Evolutionary conservation across 2,113 vertebrate species (phyloP), one percentile per base, ranked within the genome.

Genomic region (Austrofundulus limnaeus): DNA sequence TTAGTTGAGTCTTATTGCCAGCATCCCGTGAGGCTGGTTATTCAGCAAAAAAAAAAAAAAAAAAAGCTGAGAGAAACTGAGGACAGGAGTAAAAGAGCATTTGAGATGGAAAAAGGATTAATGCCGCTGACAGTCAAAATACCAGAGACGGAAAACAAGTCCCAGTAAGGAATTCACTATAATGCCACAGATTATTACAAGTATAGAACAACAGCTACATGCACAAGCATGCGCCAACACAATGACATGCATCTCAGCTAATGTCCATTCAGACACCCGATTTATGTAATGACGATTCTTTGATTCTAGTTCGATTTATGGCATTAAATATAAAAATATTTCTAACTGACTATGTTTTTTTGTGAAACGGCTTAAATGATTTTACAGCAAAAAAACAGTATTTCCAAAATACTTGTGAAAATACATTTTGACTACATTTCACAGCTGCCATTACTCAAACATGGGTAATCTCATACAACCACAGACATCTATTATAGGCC

Each of bases 51-150:
- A 46, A 41, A n/a, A 37, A 45, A 45, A 38, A 37, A 50, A 62
- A 65, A 53, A 42, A 25, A 53, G 8, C 34, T 1, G 16, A 65
- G 45, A 69, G 21, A 53, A 46, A 52, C 38, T 57, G 16, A 62
- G 52, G 65, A 61, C 23, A 41, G 60, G n/a, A 60, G 62, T 15
- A 46, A 50, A 62, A 34, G 52, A 66, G 46, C 11, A 17, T 52
- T 38, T 11, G 13, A 74, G 51, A 55, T 17, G 52, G 62, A 69
- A 59, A 86, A 66, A 74, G 65, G 72, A 89, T 83, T 74, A 84
- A 72, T 66, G 71, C 47, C 45, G 84, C 76, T 84, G 74, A 72
- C 72, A 76, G 72, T 72, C 67, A 65, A 63, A 68, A 77, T 60
- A 81, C 21, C 41, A 51, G 62, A 81, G 61, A 62, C 34, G 46